Evolutionary conservation across 2,888 invertebrate genomes (phyloP).

Genomic region (Rotaria socialis): DNA sequence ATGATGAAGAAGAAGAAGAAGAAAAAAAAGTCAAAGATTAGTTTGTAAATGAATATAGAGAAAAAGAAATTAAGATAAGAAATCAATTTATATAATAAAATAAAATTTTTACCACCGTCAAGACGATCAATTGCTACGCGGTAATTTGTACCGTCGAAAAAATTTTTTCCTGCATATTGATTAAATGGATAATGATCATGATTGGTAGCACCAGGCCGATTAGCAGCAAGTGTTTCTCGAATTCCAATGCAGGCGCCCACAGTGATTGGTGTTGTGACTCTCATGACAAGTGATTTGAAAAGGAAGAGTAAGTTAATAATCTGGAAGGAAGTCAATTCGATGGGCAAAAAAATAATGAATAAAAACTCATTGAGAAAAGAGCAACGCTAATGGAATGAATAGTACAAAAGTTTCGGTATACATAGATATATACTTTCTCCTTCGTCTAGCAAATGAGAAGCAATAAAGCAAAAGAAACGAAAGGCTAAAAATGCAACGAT

Average conservation of each 20-base stretch:
- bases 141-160: not conserved
- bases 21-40: not conserved
- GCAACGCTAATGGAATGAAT: not conserved
- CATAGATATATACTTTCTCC: not conserved
- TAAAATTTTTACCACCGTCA: not conserved
- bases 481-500: not conserved
- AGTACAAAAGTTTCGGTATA: not conserved
- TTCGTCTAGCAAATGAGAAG: not conserved
- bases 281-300: not conserved
- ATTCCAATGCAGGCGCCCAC: not conserved
- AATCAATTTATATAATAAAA: no score
- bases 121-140: slow-evolving; percentile 4
- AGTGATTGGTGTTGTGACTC: not conserved
- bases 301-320: not conserved
- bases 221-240: not conserved
- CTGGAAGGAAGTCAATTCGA: not conserved
- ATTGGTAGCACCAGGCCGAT: not conserved
- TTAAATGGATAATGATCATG: not conserved
- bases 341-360: not conserved
- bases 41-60: not conserved
- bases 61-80: not conserved
- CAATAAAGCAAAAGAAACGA: not conserved
- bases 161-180: slow-evolving; percentile 7
- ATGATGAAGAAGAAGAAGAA: no score
- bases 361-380: not conserved